Conservation (phyloP, 2,113 vertebrate species). For the Seriola rivoliana region DNA sequence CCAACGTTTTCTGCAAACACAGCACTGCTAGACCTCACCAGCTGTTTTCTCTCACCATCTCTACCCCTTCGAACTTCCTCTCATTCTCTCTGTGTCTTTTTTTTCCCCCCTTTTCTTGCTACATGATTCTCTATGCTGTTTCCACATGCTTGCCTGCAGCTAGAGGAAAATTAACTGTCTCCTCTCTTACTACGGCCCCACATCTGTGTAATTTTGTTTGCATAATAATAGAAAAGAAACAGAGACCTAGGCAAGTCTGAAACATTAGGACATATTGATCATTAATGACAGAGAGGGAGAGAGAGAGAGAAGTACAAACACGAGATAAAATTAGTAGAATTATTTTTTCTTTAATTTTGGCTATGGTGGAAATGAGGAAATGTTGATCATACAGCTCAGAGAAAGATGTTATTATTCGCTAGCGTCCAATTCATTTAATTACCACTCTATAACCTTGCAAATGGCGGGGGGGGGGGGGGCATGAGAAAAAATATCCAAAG, state of each 20-base stretch:
- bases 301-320: background rate
- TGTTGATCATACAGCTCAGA: slow-evolving; percentile 41
- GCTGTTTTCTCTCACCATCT: slow-evolving; percentile 73
- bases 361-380: slow-evolving; percentile 9
- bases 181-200: slow-evolving; percentile 34
- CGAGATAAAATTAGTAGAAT: background rate
- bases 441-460: slow-evolving; percentile 49
- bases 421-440: slow-evolving; percentile 64
- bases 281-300: background rate
- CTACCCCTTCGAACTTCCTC: slow-evolving; percentile 56
- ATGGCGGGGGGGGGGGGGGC: slow-evolving; percentile 24
- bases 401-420: slow-evolving; percentile 49
- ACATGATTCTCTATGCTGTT: slow-evolving; percentile 31
- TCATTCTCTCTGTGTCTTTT: slow-evolving; percentile 9
- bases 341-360: slow-evolving; percentile 45
- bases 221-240: slow-evolving; percentile 59
- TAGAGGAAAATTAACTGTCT: slow-evolving; percentile 60
- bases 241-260: slow-evolving; percentile 39
- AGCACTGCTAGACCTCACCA: slow-evolving; percentile 76
- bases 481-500: background rate
- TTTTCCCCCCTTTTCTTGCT: background rate
- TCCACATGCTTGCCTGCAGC: slow-evolving; percentile 61
- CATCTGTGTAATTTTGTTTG: slow-evolving; percentile 62
- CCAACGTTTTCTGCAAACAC: slow-evolving; percentile 76
- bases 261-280: slow-evolving; percentile 53